A percentile compares a stretch with the other conserved stretches of the same genome.
phyloP scores from a whole-genome alignment of 2,888 invertebrate genomes.

The Apamea sordens region DNA sequence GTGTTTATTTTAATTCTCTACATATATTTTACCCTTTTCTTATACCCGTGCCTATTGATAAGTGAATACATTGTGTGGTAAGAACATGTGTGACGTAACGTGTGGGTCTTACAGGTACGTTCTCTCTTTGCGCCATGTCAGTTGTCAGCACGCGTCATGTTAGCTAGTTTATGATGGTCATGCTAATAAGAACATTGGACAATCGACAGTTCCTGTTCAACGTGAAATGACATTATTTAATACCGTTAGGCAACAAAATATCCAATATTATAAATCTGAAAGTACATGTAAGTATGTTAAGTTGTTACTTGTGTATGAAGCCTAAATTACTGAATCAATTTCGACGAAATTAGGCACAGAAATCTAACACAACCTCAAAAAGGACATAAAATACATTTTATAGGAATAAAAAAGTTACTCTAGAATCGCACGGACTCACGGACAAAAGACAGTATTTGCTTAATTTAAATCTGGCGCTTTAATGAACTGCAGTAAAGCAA shows the following conservation, averaged over 20 bases:
- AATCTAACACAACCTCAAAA: background rate
- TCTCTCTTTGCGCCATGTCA: constrained; percentile 53
- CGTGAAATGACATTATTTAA: constrained; percentile 23
- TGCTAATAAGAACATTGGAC: constrained; percentile 55
- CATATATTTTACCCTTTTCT: background rate
- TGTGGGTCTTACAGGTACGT: constrained; percentile 31
- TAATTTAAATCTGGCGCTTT: background rate
- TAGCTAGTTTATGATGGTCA: constrained; percentile 59
- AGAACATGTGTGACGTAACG: constrained; percentile 16
- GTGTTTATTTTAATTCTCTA: background rate
- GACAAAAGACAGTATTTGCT: background rate
- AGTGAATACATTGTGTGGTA: background rate
- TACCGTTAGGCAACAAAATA: constrained; percentile 20
- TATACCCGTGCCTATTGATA: background rate
- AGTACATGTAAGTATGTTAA: background rate
- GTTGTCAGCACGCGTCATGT: constrained; percentile 54
- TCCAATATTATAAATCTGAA: background rate
- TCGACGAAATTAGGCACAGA: background rate
- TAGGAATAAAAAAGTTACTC: too few relatives aligned
- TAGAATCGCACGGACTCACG: background rate
- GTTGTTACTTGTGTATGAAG: background rate
- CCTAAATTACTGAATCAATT: background rate
- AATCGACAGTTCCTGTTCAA: constrained; percentile 36
- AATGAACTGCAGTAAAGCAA: constrained; percentile 8
- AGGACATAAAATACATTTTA: background rate